Evolutionary conservation across 2,113 vertebrate genomes (phyloP).

Genomic region (Cynoglossus semilaevis): DNA sequence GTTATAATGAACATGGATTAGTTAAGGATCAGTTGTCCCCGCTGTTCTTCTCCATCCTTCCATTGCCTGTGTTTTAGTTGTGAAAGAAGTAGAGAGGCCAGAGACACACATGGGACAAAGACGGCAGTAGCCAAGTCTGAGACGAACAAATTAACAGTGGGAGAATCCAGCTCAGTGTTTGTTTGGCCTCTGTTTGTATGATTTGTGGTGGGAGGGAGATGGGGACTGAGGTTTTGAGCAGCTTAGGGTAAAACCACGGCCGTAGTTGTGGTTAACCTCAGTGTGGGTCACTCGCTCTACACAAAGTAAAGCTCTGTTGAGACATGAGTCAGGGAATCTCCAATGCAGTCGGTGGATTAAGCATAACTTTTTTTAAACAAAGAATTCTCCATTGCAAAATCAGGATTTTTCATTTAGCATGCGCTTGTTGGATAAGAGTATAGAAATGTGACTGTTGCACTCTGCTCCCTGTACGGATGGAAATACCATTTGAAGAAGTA

Average conservation of each 20-base stretch:
- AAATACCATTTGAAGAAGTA: constrained; percentile 60
- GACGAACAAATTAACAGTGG: constrained; percentile 38
- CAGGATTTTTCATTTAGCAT: constrained; percentile 27
- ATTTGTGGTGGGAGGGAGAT: constrained; percentile 42
- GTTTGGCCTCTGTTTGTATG: constrained; percentile 58
- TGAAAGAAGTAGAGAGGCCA: constrained; percentile 30
- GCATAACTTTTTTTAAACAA: constrained; percentile 24
- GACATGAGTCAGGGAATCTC: constrained; percentile 32
- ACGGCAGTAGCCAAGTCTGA: constrained; percentile 37
- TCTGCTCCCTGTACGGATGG: constrained; percentile 46
- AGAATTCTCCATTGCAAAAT: constrained; percentile 37
- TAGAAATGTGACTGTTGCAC: constrained; percentile 32
- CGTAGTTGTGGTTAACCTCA: constrained; percentile 73
- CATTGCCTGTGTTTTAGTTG: constrained; percentile 19
- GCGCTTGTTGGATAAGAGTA: constrained; percentile 35
- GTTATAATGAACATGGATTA: constrained; percentile 31
- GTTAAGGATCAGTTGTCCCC: constrained; percentile 17
- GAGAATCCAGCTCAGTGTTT: constrained; percentile 42
- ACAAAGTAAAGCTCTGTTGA: constrained; percentile 44
- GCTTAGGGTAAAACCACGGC: constrained; percentile 53
- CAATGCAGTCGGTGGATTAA: constrained; percentile 25
- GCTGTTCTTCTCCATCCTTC: constrained; percentile 25
- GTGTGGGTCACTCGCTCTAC: constrained; percentile 52
- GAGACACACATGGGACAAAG: constrained; percentile 18
- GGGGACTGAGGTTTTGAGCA: constrained; percentile 40